A percentile compares a stretch with the other conserved stretches of the same genome.
These are phyloP conservation scores for Shargacucullia verbasci DNA, from an alignment of 2,888 invertebrate genomes.

Conservation along the genomic window DNA sequence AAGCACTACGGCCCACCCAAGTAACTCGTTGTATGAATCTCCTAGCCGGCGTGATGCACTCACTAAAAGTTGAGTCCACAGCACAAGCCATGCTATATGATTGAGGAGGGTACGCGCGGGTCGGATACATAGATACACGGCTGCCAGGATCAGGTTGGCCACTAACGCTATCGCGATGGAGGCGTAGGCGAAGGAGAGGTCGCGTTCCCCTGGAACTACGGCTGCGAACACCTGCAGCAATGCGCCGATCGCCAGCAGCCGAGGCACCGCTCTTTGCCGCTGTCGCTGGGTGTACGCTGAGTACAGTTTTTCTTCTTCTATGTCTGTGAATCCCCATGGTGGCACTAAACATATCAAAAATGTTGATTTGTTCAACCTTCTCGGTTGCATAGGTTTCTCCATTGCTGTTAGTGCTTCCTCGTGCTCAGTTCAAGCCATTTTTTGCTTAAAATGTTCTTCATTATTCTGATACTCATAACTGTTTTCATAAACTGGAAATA, in stretches of 20 bases:
- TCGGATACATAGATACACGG: constrained; percentile 66
- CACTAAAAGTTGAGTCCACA: constrained; percentile 80
- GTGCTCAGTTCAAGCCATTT: constrained; percentile 28
- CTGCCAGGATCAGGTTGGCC: constrained; percentile 68
- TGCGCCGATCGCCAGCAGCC: constrained; percentile 75
- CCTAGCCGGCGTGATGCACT: constrained; percentile 84
- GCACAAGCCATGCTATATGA: constrained; percentile 91
- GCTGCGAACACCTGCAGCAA: constrained; percentile 76
- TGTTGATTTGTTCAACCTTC: constrained; percentile 65
- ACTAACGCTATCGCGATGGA: constrained; percentile 67
- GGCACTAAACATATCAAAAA: constrained; percentile 73
- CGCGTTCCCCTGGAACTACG: constrained; percentile 81
- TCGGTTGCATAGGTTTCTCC: constrained; percentile 74
- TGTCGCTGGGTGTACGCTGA: constrained; percentile 79
- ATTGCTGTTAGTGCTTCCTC: constrained; percentile 58
- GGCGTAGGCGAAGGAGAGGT: constrained; percentile 72
- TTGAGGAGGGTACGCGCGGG: constrained; percentile 88
- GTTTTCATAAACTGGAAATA: constrained; percentile 17
- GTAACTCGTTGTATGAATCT: constrained; percentile 89
- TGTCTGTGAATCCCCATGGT: constrained; percentile 79
- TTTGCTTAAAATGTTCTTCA: constrained; percentile 30
- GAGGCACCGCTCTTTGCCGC: constrained; percentile 78
- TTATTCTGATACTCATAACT: constrained; percentile 33
- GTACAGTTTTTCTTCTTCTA: constrained; percentile 80
- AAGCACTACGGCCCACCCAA: constrained; percentile 93